Conservation (phyloP, 1,140 invertebrate genomes). For the Akabosia matsudoensis region DNA sequence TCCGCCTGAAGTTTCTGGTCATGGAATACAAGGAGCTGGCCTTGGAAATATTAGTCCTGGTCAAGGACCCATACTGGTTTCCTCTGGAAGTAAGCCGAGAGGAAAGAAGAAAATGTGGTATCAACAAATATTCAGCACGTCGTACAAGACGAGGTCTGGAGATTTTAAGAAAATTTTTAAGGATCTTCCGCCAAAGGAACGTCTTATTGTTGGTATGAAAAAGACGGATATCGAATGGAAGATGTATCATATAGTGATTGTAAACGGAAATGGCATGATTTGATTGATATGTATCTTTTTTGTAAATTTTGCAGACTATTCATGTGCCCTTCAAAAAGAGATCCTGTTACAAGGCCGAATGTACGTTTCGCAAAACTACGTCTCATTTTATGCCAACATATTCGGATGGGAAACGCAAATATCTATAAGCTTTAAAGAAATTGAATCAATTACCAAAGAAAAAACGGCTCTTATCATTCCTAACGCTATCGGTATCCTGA, state of each 20-base stretch:
- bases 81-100: not conserved
- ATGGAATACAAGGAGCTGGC: not conserved
- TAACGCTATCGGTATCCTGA: conserved; percentile 82
- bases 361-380: conserved; percentile 87
- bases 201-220: conserved; percentile 84
- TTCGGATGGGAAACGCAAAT: conserved; percentile 80
- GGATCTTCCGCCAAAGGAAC: conserved; percentile 82
- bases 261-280: not conserved
- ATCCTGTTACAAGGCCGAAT: conserved; percentile 87
- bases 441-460: conserved; percentile 87
- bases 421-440: conserved; percentile 78
- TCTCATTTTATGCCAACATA: conserved; percentile 94
- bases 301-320: conserved; percentile 70
- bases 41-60: not conserved
- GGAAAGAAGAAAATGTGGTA: conserved; percentile 73
- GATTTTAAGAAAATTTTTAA: conserved; percentile 91
- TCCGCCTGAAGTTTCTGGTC: not conserved
- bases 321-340: conserved; percentile 90
- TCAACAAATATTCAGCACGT: conserved; percentile 77
- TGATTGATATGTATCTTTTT: not conserved
- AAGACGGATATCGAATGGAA: no score
- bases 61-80: not conserved
- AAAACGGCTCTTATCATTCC: conserved; percentile 90
- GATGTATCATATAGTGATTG: not conserved
- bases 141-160: conserved; percentile 86